Evolutionary conservation across 2,797 vertebrate species (phyloP).

Genomic region (Molossus alvarezi): DNA sequence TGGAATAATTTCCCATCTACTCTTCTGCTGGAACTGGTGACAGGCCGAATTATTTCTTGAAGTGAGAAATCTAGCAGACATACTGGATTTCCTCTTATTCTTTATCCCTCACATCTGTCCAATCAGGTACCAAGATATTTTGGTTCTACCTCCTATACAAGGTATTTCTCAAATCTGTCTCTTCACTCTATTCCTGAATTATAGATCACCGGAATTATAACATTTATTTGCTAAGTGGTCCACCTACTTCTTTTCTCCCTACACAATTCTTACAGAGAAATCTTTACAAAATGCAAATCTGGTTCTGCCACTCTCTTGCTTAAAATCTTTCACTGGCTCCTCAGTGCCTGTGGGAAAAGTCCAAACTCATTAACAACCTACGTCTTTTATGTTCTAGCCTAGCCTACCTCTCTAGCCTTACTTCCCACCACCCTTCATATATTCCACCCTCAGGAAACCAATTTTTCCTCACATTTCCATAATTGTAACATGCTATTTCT

Average conservation of each 20-base stretch:
- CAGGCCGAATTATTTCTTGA: conserved; percentile 47
- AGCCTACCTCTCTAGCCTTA: conserved; percentile 12
- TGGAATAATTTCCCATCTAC: neutral
- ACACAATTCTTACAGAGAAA: neutral
- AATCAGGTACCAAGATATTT: neutral
- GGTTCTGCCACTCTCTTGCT: neutral
- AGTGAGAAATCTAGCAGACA: conserved; percentile 30
- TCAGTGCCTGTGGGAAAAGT: neutral
- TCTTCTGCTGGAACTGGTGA: conserved; percentile 31
- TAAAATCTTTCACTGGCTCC: neutral
- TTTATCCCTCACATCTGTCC: conserved; percentile 11
- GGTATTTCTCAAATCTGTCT: conserved; percentile 39
- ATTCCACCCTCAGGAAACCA: neutral
- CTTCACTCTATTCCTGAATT: neutral
- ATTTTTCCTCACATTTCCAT: conserved; percentile 4
- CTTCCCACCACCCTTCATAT: neutral
- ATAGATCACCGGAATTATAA: neutral
- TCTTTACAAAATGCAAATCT: conserved; percentile 29
- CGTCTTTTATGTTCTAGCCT: neutral
- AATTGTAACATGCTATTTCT: conserved; percentile 41
- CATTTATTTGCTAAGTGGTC: conserved; percentile 51
- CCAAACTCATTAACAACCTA: conserved; percentile 15
- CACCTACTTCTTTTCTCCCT: neutral
- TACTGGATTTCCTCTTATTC: neutral
- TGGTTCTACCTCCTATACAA: conserved; percentile 15